Evolutionary conservation across 2,113 vertebrate genomes (phyloP).

Genomic region (Anoura caudifer): DNA sequence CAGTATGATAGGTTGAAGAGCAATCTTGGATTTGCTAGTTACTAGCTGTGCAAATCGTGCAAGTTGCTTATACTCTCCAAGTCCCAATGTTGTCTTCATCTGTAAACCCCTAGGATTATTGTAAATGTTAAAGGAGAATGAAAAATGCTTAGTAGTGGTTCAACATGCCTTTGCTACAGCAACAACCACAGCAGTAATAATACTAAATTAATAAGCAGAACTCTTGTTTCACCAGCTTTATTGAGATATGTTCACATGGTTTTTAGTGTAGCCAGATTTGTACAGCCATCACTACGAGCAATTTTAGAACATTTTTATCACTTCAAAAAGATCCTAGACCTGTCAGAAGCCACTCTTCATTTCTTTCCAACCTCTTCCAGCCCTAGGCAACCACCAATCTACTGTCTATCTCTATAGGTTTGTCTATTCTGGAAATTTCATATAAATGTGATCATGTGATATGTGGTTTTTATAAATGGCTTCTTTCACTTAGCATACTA

Average conservation of each 20-base stretch:
- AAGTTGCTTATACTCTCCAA: neutral
- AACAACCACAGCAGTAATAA: neutral
- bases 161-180: neutral
- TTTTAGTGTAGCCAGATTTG: neutral
- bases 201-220: neutral
- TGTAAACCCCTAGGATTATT: neutral
- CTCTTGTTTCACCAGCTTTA: neutral
- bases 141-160: neutral
- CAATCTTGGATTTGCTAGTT: neutral
- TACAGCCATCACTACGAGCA: neutral
- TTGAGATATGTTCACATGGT: neutral
- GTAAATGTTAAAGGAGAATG: neutral
- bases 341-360: neutral
- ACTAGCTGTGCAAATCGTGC: neutral
- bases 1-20: neutral
- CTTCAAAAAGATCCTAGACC: neutral
- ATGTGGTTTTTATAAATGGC: neutral
- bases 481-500: neutral
- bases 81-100: neutral
- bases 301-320: constrained; percentile 10
- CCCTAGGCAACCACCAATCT: neutral
- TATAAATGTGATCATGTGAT: neutral
- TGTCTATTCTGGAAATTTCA: neutral
- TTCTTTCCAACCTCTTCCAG: neutral
- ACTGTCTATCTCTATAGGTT: neutral